These are phyloP conservation scores for Chlorospingus semifuscus DNA, from an alignment of 2,797 vertebrate genomes.

Conservation along the genomic window DNA sequence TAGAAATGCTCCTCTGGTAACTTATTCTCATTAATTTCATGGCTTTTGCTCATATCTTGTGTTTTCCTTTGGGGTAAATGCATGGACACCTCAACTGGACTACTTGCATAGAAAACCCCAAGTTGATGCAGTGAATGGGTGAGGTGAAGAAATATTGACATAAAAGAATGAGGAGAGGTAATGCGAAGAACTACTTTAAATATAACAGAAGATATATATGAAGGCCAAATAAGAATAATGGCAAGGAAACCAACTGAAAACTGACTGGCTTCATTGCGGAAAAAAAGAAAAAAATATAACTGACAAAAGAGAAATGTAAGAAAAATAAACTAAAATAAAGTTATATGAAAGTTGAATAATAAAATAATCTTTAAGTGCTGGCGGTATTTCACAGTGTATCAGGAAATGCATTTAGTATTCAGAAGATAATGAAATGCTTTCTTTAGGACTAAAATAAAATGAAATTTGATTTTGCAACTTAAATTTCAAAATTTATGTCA, in stretches of 20 bases:
- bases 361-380: background rate
- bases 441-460: background rate
- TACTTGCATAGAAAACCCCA: background rate
- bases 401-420: background rate
- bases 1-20: background rate
- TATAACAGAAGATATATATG: background rate
- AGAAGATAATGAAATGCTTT: background rate
- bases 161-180: background rate
- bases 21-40: background rate
- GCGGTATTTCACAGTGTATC: background rate
- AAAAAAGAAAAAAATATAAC: background rate
- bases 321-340: background rate
- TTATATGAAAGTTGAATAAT: background rate
- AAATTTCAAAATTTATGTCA: background rate
- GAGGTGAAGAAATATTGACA: background rate
- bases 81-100: background rate
- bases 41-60: background rate
- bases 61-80: background rate
- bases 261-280: rapidly evolving
- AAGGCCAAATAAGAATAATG: background rate
- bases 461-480: background rate
- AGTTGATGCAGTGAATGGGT: background rate
- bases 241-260: background rate
- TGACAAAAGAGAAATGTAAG: background rate
- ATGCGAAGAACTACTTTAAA: background rate